A percentile compares a stretch with the other conserved stretches of the same genome.
Conservation (phyloP, 2,888 invertebrate genomes). For the Volucella zonaria region DNA sequence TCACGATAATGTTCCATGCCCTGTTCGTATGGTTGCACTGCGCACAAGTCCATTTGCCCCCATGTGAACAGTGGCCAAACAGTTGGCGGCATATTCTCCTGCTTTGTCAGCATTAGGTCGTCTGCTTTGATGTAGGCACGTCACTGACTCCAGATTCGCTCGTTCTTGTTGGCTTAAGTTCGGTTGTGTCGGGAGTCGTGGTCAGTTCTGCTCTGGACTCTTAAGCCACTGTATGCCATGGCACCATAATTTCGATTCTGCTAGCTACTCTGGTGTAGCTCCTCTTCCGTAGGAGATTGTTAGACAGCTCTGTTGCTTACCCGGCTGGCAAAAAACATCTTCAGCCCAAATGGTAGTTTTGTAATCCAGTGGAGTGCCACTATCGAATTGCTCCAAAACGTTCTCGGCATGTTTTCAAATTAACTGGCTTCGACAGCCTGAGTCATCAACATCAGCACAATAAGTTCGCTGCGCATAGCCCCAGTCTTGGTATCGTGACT, state of each 20-base stretch:
- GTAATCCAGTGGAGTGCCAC: slow-evolving; percentile 47
- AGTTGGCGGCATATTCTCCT: too few species aligned
- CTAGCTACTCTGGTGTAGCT: background rate
- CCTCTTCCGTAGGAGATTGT: too few species aligned
- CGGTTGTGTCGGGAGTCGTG: background rate
- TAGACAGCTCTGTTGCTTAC: too few species aligned
- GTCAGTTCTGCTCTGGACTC: slow-evolving; percentile 8
- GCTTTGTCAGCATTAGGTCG: too few species aligned
- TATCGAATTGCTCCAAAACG: slow-evolving; percentile 47
- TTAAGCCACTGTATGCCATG: slow-evolving; percentile 18
- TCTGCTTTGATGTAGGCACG: too few species aligned
- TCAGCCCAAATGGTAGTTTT: slow-evolving; percentile 28
- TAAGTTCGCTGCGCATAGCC: background rate
- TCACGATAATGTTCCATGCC: too few species aligned
- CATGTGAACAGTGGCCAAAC: too few species aligned
- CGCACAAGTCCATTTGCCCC: too few species aligned
- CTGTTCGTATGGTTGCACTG: too few species aligned
- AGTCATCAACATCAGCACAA: background rate
- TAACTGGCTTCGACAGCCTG: background rate
- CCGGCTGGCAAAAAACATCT: slow-evolving; percentile 40
- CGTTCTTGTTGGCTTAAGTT: too few species aligned
- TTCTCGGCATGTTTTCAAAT: background rate
- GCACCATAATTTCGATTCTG: slow-evolving; percentile 28
- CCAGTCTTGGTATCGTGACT: too few species aligned
- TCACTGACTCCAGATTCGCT: too few species aligned